phyloP scores from a whole-genome alignment of 2,888 invertebrate species.

The Lamproptera curius region DNA sequence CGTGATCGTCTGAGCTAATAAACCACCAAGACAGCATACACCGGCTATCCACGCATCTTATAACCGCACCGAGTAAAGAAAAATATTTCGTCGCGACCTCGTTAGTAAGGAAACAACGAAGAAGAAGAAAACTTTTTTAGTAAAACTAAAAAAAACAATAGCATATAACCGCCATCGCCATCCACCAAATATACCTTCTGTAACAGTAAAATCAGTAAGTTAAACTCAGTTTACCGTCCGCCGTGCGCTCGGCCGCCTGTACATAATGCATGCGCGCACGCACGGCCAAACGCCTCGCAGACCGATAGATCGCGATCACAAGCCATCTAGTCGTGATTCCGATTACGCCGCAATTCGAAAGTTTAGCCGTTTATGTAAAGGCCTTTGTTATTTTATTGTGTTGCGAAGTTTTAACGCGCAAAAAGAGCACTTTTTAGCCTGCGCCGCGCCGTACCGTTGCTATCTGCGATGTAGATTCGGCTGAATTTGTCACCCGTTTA shows the following conservation, averaged over 20 bases:
- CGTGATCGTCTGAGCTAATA: no score
- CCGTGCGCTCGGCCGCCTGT: slow-evolving; percentile 50
- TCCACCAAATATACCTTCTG: no score
- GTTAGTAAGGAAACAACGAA: no score
- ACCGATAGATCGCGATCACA: slow-evolving; percentile 73
- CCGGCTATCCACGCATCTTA: no score
- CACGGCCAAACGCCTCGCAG: slow-evolving; percentile 43
- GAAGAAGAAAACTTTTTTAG: no score
- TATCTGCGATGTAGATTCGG: slow-evolving; percentile 2
- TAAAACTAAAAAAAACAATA: no score
- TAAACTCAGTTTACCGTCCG: slow-evolving; percentile 33
- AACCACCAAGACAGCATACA: no score
- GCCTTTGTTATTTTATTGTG: slow-evolving; percentile 41
- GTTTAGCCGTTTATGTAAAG: slow-evolving; percentile 60
- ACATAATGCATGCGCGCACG: slow-evolving; percentile 68
- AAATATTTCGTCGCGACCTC: no score
- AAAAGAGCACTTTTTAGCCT: slow-evolving; percentile 17
- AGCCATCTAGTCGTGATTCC: slow-evolving; percentile 72
- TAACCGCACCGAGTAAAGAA: no score
- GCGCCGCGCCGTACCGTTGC: slow-evolving; percentile 13
- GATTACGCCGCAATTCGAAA: slow-evolving; percentile 62
- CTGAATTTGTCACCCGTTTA: slow-evolving; percentile 10
- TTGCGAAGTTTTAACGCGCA: slow-evolving; percentile 19
- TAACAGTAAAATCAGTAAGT: no score
- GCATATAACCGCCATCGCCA: no score